phyloP scores from a whole-genome alignment of 2,797 vertebrate species.

The Distichodus sexfasciatus region DNA sequence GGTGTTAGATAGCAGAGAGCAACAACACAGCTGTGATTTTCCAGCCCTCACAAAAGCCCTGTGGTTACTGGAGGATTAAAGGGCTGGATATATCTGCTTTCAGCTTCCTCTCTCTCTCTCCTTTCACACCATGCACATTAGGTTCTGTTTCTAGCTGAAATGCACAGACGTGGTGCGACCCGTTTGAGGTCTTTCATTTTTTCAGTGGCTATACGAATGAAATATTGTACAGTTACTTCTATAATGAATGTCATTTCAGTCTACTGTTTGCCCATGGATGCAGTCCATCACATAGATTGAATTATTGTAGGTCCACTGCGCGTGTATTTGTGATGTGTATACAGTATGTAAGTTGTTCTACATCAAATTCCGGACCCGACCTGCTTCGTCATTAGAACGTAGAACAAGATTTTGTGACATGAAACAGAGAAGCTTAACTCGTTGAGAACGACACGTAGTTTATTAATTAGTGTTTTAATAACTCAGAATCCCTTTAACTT shows the following conservation, averaged over 20 bases:
- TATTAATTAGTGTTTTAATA: no score
- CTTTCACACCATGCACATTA: slow-evolving; percentile 23
- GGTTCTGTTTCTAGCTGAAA: slow-evolving; percentile 24
- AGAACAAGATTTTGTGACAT: no score
- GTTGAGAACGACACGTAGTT: no score
- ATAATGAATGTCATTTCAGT: slow-evolving; percentile 8
- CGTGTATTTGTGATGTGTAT: no score
- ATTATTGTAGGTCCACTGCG: not conserved
- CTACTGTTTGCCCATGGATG: no score
- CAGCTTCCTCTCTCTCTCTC: slow-evolving; percentile 23
- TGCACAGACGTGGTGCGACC: slow-evolving; percentile 30
- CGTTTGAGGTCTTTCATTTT: slow-evolving; percentile 17
- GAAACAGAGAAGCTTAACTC: no score
- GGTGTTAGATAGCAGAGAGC: slow-evolving; percentile 40
- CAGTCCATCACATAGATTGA: slow-evolving; percentile 11
- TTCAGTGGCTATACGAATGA: not conserved
- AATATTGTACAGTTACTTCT: not conserved
- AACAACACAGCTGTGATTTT: slow-evolving; percentile 44
- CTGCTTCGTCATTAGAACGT: no score
- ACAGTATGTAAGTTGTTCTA: no score
- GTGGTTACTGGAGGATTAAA: slow-evolving; percentile 53
- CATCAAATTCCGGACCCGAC: no score
- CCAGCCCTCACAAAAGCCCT: slow-evolving; percentile 48
- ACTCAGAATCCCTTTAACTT: no score
- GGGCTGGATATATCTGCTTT: slow-evolving; percentile 48